phyloP scores from a whole-genome alignment of 2,797 vertebrate genomes.

The Lycodopsis pacificus region DNA sequence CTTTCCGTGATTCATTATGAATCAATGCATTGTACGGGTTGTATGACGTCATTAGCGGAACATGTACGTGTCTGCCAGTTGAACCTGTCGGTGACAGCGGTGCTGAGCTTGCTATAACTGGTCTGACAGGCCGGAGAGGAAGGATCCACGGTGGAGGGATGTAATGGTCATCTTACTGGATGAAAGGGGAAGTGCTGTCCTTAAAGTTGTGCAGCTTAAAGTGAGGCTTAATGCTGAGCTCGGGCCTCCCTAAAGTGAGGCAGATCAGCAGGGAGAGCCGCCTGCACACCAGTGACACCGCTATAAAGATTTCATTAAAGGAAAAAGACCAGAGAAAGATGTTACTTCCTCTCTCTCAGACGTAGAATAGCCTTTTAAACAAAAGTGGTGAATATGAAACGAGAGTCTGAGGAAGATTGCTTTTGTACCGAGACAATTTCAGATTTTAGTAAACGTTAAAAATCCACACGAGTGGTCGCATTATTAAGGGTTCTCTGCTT shows the following conservation, averaged over 20 bases:
- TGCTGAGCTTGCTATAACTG: conserved; percentile 19
- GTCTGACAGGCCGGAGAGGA: conserved; percentile 17
- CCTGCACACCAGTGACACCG: conserved; percentile 19
- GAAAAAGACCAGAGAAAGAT: conserved; percentile 19
- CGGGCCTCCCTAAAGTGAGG: conserved; percentile 30
- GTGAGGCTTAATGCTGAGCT: conserved; percentile 49
- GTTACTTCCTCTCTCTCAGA: conserved; percentile 6
- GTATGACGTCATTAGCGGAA: conserved; percentile 2
- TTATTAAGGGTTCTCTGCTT: conserved; percentile 26
- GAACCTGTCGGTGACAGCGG: conserved; percentile 12
- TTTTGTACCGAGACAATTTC: conserved; percentile 16
- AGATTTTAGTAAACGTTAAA: conserved; percentile 33
- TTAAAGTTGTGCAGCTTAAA: conserved; percentile 56
- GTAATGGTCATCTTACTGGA: conserved; percentile 37
- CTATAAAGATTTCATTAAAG: conserved; percentile 50
- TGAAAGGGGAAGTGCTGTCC: conserved; percentile 65
- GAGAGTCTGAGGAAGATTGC: conserved; percentile 1
- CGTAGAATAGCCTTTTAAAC: conserved; percentile 5
- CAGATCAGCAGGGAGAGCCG: conserved; percentile 38
- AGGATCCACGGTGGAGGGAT: conserved; percentile 35
- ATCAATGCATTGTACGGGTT: conserved; percentile 19
- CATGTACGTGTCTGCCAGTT: conserved; percentile 19
- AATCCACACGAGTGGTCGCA: conserved; percentile 20
- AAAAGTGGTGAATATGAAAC: conserved; percentile 41
- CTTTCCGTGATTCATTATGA: conserved; percentile 40